phyloP scores from a whole-genome alignment of 2,113 vertebrate species.

The Aleadryas rufinucha region DNA sequence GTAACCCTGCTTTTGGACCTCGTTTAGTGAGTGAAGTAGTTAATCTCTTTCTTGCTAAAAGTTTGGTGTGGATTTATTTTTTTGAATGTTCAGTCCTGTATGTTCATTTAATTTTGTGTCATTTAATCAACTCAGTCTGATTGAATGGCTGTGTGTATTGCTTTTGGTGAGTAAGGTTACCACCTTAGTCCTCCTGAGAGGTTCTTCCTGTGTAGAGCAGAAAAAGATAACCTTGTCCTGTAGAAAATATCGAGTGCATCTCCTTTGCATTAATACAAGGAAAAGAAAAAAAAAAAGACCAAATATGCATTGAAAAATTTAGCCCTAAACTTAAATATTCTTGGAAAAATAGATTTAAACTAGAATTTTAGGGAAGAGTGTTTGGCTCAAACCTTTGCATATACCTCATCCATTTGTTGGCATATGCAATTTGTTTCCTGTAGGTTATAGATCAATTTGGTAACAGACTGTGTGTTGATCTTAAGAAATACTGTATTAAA shows the following conservation, averaged over 20 bases:
- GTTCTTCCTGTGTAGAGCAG: neutral
- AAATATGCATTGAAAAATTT: neutral
- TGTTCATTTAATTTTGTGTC: neutral
- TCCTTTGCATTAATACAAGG: neutral
- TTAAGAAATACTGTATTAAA: neutral
- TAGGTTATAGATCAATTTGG: neutral
- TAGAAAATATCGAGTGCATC: neutral
- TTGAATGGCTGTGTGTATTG: neutral
- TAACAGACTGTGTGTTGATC: neutral
- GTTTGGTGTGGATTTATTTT: neutral
- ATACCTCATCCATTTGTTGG: neutral
- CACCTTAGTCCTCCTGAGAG: neutral
- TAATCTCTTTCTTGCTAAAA: neutral
- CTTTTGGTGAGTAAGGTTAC: neutral
- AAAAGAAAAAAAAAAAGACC: neutral
- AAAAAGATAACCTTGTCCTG: neutral
- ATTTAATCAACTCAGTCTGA: neutral
- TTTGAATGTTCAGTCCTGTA: neutral
- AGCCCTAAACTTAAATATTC: neutral
- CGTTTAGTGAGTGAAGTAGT: neutral
- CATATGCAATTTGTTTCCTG: neutral
- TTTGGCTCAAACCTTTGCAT: neutral
- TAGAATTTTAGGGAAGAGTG: neutral
- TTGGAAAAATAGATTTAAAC: neutral
- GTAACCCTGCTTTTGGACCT: neutral